Conservation (phyloP, 2,888 invertebrate species). For the Prenolepis imparis region DNA sequence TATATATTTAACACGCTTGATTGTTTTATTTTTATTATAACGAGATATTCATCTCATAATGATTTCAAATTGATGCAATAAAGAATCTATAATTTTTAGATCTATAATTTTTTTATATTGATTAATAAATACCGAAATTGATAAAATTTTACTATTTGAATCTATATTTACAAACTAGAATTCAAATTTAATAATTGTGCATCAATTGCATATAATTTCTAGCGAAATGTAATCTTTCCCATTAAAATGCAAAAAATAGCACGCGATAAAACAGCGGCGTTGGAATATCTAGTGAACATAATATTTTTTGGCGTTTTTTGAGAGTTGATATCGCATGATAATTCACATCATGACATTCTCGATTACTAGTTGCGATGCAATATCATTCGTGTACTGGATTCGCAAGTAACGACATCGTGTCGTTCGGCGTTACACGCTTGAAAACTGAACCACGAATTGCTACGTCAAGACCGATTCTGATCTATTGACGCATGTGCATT, state of each 20-base stretch:
- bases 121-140: background rate
- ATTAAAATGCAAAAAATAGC: background rate
- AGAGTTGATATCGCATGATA: slow-evolving; percentile 5
- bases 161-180: background rate
- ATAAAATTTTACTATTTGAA: too few species aligned
- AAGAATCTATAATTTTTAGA: too few species aligned
- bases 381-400: slow-evolving; percentile 2
- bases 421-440: slow-evolving; percentile 73
- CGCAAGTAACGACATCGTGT: slow-evolving; percentile 46
- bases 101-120: background rate
- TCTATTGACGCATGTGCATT: slow-evolving; percentile 70
- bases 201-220: too few species aligned
- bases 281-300: background rate
- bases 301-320: slow-evolving; percentile 1
- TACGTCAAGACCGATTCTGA: slow-evolving; percentile 68
- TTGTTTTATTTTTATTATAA: background rate
- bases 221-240: background rate
- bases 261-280: background rate
- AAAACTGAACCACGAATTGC: slow-evolving; percentile 71
- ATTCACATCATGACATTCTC: slow-evolving; percentile 15
- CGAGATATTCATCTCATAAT: background rate
- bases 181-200: background rate
- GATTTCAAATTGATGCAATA: background rate
- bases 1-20: background rate
- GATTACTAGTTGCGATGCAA: slow-evolving; percentile 2